Base-by-base conservation (phyloP, 2,888 invertebrate species). In the Autographa pulchrina region DNA sequence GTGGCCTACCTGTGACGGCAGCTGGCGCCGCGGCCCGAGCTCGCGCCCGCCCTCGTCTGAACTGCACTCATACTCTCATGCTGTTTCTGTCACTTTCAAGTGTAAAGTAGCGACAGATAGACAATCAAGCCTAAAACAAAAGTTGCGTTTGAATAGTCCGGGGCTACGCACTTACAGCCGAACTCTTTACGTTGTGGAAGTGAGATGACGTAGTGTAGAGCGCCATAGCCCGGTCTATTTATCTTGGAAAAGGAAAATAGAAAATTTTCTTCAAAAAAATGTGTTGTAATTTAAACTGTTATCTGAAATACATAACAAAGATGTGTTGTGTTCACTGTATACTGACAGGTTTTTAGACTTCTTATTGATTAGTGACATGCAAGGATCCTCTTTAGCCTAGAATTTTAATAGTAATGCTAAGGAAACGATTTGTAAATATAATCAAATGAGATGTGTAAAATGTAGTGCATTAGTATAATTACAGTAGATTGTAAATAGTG, bases 1-100 rank as follows among this genome's bases (percentile, higher is more conserved):
- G 87, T 89, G 76, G 86, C 87, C 56, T 80, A 77, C 82, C 89
- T 92, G 88, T 93, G 92, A 92, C 92, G 85, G 11, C 84, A 84
- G 79, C 77, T 70, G 52, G 77, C 86, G 65, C 87, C 86, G 81
- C 85, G 85, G 68, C 75, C 78, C 25, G 78, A 72, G 16, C 78
- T 31, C 63, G 81, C 85, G 68, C 88, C 86, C 66, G 75, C 78
- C 0, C 9, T 60, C 54, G 77, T 77, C 13, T 78, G 78, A 74
- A 2, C 63, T 14, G 1, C 16, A 6, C 48, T 8, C n/a, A n/a
- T 0, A 6, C 16, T 14, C 16, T n/a, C 16, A 48, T n/a, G 7
- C 16, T 7, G 25, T 25, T 25, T 25, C 25, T 25, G 35, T 6
- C 38, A 38, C 38, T 11, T 11, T 11, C 11, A 38, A 2, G 38